Conservation (phyloP, 2,888 invertebrate species). For the Sarcophaga variegata region DNA sequence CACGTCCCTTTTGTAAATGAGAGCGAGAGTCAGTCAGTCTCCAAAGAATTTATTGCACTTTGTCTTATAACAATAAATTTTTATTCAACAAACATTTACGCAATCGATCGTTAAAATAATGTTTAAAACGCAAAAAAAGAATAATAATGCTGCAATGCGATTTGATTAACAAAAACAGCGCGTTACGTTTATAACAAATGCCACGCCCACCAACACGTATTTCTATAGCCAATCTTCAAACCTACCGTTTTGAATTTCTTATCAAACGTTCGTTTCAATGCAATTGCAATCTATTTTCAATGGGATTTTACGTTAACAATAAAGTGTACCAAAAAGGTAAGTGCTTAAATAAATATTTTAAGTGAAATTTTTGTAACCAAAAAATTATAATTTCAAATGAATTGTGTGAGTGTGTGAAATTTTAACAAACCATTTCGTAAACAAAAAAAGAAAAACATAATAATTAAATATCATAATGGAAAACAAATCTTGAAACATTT, state of each 20-base stretch:
- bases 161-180: slow-evolving; percentile 31
- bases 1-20: not conserved
- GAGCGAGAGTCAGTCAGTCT: not conserved
- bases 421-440: slow-evolving; percentile 15
- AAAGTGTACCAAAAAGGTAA: slow-evolving; percentile 45
- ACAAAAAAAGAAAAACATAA: not conserved
- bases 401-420: slow-evolving; percentile 46
- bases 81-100: slow-evolving; percentile 15
- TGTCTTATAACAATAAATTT: slow-evolving; percentile 69
- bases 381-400: slow-evolving; percentile 10
- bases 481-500: not conserved
- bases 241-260: not conserved
- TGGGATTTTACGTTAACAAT: slow-evolving; percentile 26
- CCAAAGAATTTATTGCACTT: slow-evolving; percentile 34
- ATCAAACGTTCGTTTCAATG: not conserved
- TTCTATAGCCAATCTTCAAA: not conserved
- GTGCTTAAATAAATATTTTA: slow-evolving; percentile 6
- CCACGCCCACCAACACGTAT: not conserved
- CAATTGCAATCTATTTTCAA: not conserved
- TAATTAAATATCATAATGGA: not conserved
- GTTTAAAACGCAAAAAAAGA: too few relatives aligned
- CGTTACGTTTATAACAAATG: not conserved
- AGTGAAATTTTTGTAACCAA: slow-evolving; percentile 6
- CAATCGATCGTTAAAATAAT: not conserved
- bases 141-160: slow-evolving; percentile 60